Conservation (phyloP, 2,888 invertebrate genomes). For the Cantharis flavilabris region DNA sequence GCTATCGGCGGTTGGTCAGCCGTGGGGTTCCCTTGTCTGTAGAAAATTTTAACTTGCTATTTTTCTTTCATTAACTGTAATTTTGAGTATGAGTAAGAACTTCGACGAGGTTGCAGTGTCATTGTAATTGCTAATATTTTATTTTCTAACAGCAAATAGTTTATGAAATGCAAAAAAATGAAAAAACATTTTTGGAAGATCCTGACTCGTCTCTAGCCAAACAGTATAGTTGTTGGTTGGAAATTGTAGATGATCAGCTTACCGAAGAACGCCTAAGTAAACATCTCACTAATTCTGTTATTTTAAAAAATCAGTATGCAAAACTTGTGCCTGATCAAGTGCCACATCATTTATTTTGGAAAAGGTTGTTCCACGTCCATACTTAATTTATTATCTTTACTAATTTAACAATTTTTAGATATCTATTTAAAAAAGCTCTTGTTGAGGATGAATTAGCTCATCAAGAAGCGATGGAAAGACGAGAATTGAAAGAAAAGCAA, state of each 20-base stretch:
- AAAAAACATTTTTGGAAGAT: conserved; percentile 73
- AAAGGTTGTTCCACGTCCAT: conserved; percentile 58
- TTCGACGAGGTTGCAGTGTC: no score
- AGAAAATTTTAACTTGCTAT: no score
- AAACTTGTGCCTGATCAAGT: conserved; percentile 74
- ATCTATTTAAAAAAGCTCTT: conserved; percentile 80
- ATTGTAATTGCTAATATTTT: background rate
- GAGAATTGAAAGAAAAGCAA: conserved; percentile 56
- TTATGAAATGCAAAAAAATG: conserved; percentile 71
- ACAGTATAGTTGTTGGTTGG: conserved; percentile 65
- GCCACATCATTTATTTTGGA: conserved; percentile 78
- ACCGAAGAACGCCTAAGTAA: conserved; percentile 64
- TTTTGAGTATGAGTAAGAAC: no score
- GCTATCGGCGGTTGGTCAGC: no score
- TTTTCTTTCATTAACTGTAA: no score
- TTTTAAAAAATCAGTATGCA: conserved; percentile 54
- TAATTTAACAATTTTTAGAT: conserved; percentile 54
- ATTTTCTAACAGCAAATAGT: conserved; percentile 64
- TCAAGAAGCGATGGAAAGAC: conserved; percentile 63
- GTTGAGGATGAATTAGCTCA: conserved; percentile 75
- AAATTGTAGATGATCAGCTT: conserved; percentile 60
- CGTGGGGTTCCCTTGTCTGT: no score
- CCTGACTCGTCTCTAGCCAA: conserved; percentile 61
- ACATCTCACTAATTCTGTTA: conserved; percentile 62
- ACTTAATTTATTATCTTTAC: background rate